Evolutionary conservation across 2,888 invertebrate genomes (phyloP).

Genomic region (Drosophila neotestacea): DNA sequence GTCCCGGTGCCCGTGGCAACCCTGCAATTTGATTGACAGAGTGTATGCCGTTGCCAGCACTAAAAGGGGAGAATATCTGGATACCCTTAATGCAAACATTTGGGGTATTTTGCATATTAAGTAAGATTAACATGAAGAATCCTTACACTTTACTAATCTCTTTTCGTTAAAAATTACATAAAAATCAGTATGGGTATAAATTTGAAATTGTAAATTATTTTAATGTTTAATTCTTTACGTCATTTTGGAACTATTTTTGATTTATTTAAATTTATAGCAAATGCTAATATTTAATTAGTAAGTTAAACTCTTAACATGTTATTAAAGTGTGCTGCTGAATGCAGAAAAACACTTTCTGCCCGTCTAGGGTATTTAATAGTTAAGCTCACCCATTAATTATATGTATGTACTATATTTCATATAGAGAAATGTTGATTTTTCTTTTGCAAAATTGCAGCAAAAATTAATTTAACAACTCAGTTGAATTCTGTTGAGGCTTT

Average conservation of each 20-base stretch:
- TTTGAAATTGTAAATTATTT: no score
- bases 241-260: no score
- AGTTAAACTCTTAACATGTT: neutral
- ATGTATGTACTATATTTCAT: slow-evolving; percentile 15
- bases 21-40: slow-evolving; percentile 68
- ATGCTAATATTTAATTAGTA: slow-evolving; percentile 16
- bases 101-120: neutral
- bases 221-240: no score
- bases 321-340: no score
- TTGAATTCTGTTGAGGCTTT: slow-evolving; percentile 80
- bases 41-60: slow-evolving; percentile 34
- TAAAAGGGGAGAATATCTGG: slow-evolving; percentile 15
- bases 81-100: slow-evolving; percentile 28
- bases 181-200: no score
- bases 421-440: slow-evolving; percentile 65
- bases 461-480: slow-evolving; percentile 84
- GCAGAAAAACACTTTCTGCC: neutral
- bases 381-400: slow-evolving; percentile 20
- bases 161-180: no score
- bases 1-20: slow-evolving; percentile 19
- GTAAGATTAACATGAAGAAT: neutral
- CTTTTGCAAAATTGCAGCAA: slow-evolving; percentile 72
- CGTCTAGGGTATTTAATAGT: slow-evolving; percentile 25
- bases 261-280: no score
- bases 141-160: no score